Evolutionary conservation across 1,140 invertebrate genomes (phyloP), one percentile per base, ranked within the genome.

Genomic region (Nautilus pompilius): DNA sequence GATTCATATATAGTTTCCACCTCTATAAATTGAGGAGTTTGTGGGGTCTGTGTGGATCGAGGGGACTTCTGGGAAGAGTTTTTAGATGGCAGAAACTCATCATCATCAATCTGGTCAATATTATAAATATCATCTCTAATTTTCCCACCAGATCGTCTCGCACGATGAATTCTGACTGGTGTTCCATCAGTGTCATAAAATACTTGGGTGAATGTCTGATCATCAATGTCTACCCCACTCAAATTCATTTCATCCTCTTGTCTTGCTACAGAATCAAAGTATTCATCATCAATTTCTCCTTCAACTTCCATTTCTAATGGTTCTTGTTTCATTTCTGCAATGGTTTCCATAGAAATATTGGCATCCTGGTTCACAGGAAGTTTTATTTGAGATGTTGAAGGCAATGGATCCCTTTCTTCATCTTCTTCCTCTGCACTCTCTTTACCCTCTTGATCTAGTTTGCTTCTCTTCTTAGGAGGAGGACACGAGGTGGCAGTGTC

Each of bases 1-100:
- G 71, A 68, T 54, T 76, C 77, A 59, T 60, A 70, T 49, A 79
- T 73, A 2, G 72, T 72, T 33, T 78, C 74, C n/a, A 79, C 76
- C 58, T 79, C 77, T n/a, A 79, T 69, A 74, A 79, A 79, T 24
- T 70, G 65, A 57, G 67, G 57, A 20, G 68, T 65, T 29, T 69
- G 66, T 32, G 70, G 69, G 4, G 74, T 76, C 64, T 75, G 73
- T 26, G 65, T 67, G n/a, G 65, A 67, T 20, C 61, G 56, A 15
- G 20, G 20, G 13, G 36, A 57, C 28, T 59, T 62, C n/a, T 63
- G 45, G 10, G 58, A 56, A 58, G 64, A 34, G 13, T 57, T 60
- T 17, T 26, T 54, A n/a, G 54, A 41, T 34, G 63, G 59, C 29
- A 51, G 26, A 34, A 51, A 55, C 51, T 62, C 58, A 55, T 69